phyloP scores from a whole-genome alignment of 2,113 vertebrate species.

The Labrus mixtus region DNA sequence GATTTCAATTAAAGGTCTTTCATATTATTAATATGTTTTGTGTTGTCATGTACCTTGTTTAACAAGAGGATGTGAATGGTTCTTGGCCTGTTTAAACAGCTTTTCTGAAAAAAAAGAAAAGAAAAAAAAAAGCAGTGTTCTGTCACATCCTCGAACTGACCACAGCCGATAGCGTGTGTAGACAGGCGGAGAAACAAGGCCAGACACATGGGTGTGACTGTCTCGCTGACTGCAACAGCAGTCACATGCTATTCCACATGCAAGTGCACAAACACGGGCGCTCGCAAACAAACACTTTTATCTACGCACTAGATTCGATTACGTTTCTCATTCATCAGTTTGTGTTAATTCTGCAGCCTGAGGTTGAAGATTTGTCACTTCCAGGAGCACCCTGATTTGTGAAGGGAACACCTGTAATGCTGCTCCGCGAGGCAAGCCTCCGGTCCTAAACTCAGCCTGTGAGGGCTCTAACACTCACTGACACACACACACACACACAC shows the following conservation, averaged over 20 bases:
- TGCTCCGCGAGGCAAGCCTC: constrained; percentile 69
- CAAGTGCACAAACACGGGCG: constrained; percentile 18
- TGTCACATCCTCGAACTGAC: constrained; percentile 46
- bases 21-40: neutral
- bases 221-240: constrained; percentile 55
- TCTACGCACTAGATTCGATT: constrained; percentile 53
- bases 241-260: constrained; percentile 50
- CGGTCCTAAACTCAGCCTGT: constrained; percentile 61
- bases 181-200: constrained; percentile 74
- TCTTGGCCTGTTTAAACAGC: constrained; percentile 7
- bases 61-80: neutral
- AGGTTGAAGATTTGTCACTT: constrained; percentile 55
- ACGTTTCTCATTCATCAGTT: constrained; percentile 56
- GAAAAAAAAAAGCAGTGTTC: constrained; percentile 20
- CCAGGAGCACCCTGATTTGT: constrained; percentile 49
- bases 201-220: constrained; percentile 73
- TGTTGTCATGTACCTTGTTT: neutral
- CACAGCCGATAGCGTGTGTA: constrained; percentile 64
- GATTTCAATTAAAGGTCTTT: neutral
- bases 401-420: constrained; percentile 71
- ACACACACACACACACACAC: constrained; percentile 39
- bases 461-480: constrained; percentile 51
- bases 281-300: constrained; percentile 39
- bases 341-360: constrained; percentile 43
- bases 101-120: neutral